Conservation (phyloP, 92 coral and sea anemone genomes). For the Muricea muricata region DNA sequence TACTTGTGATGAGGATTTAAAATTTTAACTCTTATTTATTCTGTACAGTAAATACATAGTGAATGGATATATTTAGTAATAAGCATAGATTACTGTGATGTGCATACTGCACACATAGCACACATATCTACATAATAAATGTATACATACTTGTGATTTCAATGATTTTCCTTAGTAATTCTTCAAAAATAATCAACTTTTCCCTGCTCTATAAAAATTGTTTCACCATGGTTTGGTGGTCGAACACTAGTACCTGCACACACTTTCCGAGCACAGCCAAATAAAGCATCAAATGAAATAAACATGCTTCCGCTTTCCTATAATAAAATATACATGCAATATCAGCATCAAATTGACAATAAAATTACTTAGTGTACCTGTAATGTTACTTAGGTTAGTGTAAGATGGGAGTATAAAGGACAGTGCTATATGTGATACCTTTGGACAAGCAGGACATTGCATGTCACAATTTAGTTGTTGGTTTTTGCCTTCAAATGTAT, state of each 20-base stretch:
- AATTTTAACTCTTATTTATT: too few species aligned
- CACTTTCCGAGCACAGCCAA: conserved; percentile 50
- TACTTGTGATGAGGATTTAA: too few species aligned
- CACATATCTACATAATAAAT: background rate
- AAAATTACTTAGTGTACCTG: background rate
- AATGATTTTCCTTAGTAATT: conserved; percentile 25
- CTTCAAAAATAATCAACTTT: conserved; percentile 38
- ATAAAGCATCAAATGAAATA: conserved; percentile 50
- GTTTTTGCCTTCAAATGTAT: conserved; percentile 22
- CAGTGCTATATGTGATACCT: conserved; percentile 11
- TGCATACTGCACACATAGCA: background rate
- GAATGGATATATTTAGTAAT: background rate
- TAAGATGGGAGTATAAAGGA: too few species aligned
- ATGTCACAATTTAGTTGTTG: background rate
- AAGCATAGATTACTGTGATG: background rate
- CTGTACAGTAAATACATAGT: too few species aligned
- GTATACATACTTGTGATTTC: conserved; percentile 18
- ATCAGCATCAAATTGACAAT: background rate
- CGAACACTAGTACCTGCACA: conserved; percentile 52
- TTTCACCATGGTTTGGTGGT: conserved; percentile 43
- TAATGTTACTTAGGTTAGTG: too few species aligned
- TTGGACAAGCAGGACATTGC: conserved; percentile 58
- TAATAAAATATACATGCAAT: background rate
- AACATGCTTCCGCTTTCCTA: conserved; percentile 53
- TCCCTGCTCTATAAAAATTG: conserved; percentile 38